Percentiles rank a stretch among this genome's conserved stretches.
phyloP scores from a whole-genome alignment of 2,113 vertebrate species.

The Nothoprocta perdicaria region DNA sequence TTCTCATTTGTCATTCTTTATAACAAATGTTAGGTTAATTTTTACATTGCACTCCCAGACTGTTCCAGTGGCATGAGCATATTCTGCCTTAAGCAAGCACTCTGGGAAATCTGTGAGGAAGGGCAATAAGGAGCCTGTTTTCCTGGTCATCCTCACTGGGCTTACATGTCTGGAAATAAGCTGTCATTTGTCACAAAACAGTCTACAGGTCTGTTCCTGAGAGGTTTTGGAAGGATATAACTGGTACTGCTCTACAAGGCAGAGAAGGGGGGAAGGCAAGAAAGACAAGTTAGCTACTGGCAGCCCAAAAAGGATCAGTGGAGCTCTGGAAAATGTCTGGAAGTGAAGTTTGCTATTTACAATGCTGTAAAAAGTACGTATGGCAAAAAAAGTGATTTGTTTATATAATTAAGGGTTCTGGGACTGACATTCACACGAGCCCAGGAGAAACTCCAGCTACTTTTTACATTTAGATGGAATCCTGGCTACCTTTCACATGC shows the following conservation, averaged over 20 bases:
- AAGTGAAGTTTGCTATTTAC: slow-evolving; percentile 20
- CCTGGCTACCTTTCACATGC: neutral
- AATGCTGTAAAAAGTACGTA: neutral
- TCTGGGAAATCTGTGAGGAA: neutral
- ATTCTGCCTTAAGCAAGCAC: neutral
- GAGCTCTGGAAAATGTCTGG: slow-evolving; percentile 52
- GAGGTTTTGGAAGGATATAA: neutral
- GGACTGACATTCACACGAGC: neutral
- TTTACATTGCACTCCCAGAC: neutral
- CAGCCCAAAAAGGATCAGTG: neutral
- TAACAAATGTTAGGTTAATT: slow-evolving; percentile 46
- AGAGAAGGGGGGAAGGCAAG: neutral
- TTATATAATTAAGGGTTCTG: slow-evolving; percentile 10
- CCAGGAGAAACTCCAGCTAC: neutral
- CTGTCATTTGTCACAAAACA: neutral
- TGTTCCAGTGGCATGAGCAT: neutral
- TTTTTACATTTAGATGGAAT: neutral
- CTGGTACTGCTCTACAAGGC: neutral
- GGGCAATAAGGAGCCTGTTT: neutral
- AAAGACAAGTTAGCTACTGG: neutral
- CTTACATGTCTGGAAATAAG: neutral
- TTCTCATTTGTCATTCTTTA: slow-evolving; percentile 33
- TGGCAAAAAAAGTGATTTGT: slow-evolving; percentile 3
- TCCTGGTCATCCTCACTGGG: neutral
- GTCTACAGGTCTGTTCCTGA: neutral